Percentiles rank a stretch among this genome's conserved stretches.
These are phyloP conservation scores for Dicaeum eximium DNA, from an alignment of 2,113 vertebrate genomes.

Conservation along the genomic window DNA sequence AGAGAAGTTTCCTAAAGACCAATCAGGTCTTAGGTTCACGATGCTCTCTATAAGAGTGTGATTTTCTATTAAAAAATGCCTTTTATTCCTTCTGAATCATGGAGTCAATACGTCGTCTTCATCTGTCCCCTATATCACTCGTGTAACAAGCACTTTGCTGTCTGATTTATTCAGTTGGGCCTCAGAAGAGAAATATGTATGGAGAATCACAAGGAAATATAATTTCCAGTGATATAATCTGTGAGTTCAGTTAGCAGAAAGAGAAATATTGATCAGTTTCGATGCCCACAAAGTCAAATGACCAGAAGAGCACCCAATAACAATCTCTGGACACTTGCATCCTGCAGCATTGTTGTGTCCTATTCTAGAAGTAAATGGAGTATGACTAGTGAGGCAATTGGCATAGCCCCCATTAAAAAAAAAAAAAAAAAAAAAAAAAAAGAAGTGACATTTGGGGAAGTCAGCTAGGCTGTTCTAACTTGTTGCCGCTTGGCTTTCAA, in stretches of 20 bases:
- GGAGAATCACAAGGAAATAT: not conserved
- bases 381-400: not conserved
- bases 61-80: no score
- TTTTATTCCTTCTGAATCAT: no score
- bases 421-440: no score
- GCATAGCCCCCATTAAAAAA: fast-evolving
- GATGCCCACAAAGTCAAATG: not conserved
- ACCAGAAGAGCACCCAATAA: not conserved
- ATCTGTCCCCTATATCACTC: no score
- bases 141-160: no score
- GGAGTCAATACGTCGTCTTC: no score
- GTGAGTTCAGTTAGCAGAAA: not conserved
- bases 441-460: not conserved
- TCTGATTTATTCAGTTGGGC: not conserved
- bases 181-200: not conserved
- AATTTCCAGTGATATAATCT: not conserved
- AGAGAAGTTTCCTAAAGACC: no score
- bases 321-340: not conserved
- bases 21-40: no score
- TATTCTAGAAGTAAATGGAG: not conserved
- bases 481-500: not conserved
- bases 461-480: not conserved
- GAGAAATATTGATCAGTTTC: not conserved
- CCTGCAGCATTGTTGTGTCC: not conserved
- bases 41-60: no score